Evolutionary conservation across 2,888 invertebrate species (phyloP).

Genomic region (Amphipoea oculea): DNA sequence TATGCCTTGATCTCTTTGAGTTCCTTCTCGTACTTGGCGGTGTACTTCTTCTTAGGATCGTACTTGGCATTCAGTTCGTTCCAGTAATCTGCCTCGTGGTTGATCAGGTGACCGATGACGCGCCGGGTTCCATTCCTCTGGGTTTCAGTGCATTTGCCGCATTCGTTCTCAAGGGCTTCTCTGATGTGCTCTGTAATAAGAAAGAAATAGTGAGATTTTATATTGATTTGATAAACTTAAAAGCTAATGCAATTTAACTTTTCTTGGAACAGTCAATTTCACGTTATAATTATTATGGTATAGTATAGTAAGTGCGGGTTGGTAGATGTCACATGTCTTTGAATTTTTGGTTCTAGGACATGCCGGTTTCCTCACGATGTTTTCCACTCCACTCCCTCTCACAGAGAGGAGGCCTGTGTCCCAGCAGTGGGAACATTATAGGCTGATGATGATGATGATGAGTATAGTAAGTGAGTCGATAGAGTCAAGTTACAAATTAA

Average conservation of each 20-base stretch:
- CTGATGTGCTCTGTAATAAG: slow-evolving; percentile 74
- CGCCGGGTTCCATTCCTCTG: slow-evolving; percentile 72
- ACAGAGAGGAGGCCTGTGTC: too few species aligned
- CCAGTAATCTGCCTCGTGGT: slow-evolving; percentile 80
- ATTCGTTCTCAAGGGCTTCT: slow-evolving; percentile 77
- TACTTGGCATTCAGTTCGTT: slow-evolving; percentile 78
- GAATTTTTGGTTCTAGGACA: too few species aligned
- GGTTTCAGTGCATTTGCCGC: slow-evolving; percentile 73
- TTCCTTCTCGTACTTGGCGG: slow-evolving; percentile 78
- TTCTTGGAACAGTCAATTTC: neutral
- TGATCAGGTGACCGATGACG: slow-evolving; percentile 76
- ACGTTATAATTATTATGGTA: too few species aligned
- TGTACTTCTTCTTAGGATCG: slow-evolving; percentile 79
- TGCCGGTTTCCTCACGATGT: too few species aligned
- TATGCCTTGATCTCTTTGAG: slow-evolving; percentile 69
- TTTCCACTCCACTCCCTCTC: too few species aligned
- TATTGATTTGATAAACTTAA: neutral
- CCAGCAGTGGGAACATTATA: too few species aligned
- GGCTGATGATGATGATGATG: too few species aligned
- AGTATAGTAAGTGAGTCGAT: neutral
- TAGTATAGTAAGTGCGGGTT: too few species aligned
- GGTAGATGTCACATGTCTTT: too few species aligned
- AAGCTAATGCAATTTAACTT: neutral
- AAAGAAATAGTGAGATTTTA: neutral
- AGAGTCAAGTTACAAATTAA: neutral